Evolutionary conservation across 2,888 invertebrate genomes (phyloP).

Genomic region (Elmis aenea): DNA sequence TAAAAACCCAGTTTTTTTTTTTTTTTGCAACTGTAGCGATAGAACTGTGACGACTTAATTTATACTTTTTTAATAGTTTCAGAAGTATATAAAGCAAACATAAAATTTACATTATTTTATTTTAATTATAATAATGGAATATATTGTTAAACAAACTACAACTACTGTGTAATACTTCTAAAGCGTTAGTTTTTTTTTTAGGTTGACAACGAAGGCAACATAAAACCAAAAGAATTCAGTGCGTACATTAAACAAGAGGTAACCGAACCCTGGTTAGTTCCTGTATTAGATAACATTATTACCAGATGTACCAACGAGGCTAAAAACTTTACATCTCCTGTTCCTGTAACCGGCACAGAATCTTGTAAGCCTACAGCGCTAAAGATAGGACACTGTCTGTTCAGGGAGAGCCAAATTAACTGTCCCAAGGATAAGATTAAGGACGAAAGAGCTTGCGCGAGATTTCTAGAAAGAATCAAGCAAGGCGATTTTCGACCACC

Average conservation of each 20-base stretch:
- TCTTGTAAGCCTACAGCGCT: constrained; percentile 40
- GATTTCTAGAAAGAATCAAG: constrained; percentile 37
- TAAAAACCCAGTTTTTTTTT: too few relatives aligned
- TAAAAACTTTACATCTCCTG: constrained; percentile 24
- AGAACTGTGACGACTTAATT: too few relatives aligned
- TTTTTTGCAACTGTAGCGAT: too few relatives aligned
- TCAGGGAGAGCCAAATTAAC: constrained; percentile 41
- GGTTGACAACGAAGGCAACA: constrained; percentile 38
- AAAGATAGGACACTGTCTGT: constrained; percentile 40
- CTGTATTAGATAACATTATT: constrained; percentile 36
- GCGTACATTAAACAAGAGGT: constrained; percentile 32
- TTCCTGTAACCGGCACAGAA: constrained; percentile 24
- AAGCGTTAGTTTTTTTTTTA: constrained; percentile 29
- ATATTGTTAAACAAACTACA: constrained; percentile 4
- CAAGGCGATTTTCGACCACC: too few relatives aligned
- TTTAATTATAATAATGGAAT: too few relatives aligned
- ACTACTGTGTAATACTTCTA: too few relatives aligned
- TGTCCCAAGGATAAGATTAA: constrained; percentile 44
- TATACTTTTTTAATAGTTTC: too few relatives aligned
- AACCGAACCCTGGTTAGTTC: constrained; percentile 35
- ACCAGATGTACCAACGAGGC: constrained; percentile 38
- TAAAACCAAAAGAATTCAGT: constrained; percentile 33
- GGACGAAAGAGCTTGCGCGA: constrained; percentile 38
- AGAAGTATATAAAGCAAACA: too few relatives aligned
- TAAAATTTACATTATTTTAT: too few relatives aligned